Conservation (phyloP, 2,113 vertebrate genomes). For the Ptilonorhynchus violaceus region DNA sequence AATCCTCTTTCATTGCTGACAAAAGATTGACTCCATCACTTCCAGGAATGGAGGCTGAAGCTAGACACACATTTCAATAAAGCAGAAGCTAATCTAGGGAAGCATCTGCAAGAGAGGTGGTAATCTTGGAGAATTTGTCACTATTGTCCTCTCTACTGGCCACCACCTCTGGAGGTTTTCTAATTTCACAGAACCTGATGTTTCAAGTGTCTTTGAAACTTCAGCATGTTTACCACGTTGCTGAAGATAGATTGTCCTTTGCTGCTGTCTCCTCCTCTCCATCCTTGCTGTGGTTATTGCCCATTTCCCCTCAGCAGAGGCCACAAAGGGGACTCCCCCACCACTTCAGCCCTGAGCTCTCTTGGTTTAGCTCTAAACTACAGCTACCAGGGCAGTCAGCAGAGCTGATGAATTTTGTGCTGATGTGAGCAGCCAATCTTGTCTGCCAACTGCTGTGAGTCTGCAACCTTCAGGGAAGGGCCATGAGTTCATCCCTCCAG, state of each 20-base stretch:
- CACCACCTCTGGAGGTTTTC: neutral
- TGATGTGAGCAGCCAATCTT: neutral
- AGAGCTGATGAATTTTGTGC: neutral
- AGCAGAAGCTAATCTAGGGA: neutral
- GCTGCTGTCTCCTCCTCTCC: neutral
- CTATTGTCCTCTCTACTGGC: neutral
- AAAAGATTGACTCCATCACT: neutral
- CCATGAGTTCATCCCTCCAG: neutral
- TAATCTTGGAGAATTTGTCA: neutral
- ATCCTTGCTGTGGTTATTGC: neutral
- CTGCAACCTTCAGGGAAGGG: neutral
- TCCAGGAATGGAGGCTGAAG: neutral
- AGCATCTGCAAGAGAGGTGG: neutral
- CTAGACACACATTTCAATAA: neutral
- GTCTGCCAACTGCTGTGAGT: neutral
- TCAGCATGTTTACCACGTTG: neutral
- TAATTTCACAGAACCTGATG: neutral
- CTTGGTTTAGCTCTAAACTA: neutral
- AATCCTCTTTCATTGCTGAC: neutral
- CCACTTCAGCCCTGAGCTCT: neutral
- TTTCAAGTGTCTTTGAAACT: neutral
- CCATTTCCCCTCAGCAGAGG: neutral
- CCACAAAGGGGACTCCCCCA: neutral
- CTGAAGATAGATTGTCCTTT: neutral
- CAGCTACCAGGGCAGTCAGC: neutral